Evolutionary conservation across 1,140 invertebrate species (phyloP).

Genomic region (Aphelenchoides besseyi): DNA sequence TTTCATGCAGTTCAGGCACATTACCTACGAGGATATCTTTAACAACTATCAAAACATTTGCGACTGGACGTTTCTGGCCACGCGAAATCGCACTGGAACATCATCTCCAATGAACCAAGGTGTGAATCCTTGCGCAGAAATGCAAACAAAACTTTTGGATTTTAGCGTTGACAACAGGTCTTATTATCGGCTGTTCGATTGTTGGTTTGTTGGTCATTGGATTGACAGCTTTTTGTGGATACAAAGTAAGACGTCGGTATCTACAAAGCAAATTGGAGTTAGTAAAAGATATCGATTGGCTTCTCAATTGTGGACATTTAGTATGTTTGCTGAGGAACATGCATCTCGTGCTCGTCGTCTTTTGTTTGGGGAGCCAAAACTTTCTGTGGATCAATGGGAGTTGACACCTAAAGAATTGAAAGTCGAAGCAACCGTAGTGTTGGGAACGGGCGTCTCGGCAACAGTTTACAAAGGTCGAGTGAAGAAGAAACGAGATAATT

Average conservation of each 20-base stretch:
- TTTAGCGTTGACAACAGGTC: neutral
- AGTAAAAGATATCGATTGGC: neutral
- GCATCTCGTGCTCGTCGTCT: neutral
- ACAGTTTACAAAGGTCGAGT: slow-evolving; percentile 5
- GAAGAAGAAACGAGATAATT: slow-evolving; percentile 4
- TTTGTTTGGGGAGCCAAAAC: neutral
- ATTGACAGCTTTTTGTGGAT: neutral
- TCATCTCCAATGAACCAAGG: too few relatives aligned
- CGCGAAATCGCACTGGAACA: too few relatives aligned
- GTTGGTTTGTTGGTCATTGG: neutral
- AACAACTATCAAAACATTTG: slow-evolving; percentile 2
- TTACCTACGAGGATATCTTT: neutral
- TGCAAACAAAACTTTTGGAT: too few relatives aligned
- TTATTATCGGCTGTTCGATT: slow-evolving; percentile 6
- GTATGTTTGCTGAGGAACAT: slow-evolving; percentile 1
- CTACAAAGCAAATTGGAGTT: neutral
- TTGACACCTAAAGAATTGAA: slow-evolving; percentile 9
- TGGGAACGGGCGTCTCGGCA: neutral
- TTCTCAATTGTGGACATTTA: neutral
- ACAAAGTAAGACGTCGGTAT: neutral
- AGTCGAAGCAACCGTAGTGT: neutral
- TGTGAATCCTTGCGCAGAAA: too few relatives aligned
- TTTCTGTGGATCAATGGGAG: slow-evolving; percentile 6
- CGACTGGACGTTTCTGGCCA: neutral
- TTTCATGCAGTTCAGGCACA: neutral